phyloP scores from a whole-genome alignment of 2,797 vertebrate species.

The Eulemur albifrons region DNA sequence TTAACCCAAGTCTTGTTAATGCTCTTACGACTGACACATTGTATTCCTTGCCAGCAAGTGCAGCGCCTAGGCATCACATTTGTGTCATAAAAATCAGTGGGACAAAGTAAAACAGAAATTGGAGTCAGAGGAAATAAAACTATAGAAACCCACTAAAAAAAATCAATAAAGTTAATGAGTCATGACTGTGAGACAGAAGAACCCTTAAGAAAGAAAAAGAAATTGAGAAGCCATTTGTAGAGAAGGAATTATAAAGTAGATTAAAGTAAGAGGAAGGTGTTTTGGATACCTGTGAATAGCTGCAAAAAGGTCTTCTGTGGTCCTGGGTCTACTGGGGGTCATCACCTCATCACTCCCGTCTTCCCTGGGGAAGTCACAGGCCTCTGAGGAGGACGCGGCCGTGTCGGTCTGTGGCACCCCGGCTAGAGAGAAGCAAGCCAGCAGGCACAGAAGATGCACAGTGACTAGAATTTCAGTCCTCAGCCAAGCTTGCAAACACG shows the following conservation, averaged over 20 bases:
- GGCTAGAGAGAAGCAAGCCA: conserved; percentile 81
- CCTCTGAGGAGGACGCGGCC: conserved; percentile 81
- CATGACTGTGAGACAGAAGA: conserved; percentile 49
- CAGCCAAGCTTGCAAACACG: not conserved
- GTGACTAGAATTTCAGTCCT: not conserved
- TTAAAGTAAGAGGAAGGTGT: not conserved
- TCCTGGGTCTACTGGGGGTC: conserved; percentile 92
- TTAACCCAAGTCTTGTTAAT: conserved; percentile 86
- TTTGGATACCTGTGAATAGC: conserved; percentile 95
- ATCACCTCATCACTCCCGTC: conserved; percentile 85
- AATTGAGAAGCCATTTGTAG: not conserved
- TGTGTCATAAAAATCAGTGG: conserved; percentile 82
- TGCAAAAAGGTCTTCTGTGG: conserved; percentile 98
- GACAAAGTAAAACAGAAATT: conserved; percentile 79
- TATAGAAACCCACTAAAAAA: conserved; percentile 84
- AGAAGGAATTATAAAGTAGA: not conserved
- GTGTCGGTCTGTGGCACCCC: conserved; percentile 88
- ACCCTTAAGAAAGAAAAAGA: not conserved
- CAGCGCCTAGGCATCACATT: conserved; percentile 86
- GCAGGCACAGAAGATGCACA: not conserved
- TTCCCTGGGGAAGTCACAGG: conserved; percentile 81
- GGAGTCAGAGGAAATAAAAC: conserved; percentile 80
- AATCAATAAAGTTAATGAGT: conserved; percentile 79
- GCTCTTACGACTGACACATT: conserved; percentile 84
- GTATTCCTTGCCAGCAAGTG: conserved; percentile 90